Base-by-base conservation (phyloP, 2,888 invertebrate species). In the Liodrosophila aerea region DNA sequence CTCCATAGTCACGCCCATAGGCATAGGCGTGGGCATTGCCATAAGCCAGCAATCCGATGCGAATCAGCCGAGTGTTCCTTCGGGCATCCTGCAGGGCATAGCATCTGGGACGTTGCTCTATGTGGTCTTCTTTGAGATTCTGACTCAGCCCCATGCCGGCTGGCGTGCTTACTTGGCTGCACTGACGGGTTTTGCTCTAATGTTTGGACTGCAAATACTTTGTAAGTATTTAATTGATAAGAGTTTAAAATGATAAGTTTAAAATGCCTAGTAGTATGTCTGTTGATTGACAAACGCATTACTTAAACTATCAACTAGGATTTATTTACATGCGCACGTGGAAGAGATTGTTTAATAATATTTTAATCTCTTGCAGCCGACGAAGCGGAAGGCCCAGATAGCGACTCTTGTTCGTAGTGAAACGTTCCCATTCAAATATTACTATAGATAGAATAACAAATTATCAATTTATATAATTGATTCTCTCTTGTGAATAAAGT, bases 61-160 rank as follows among this genome's bases (percentile, higher is more conserved):
- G 0, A 91, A 92, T 0, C 92, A 93, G 0, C 91, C 92, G 1
- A 93, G 92, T 13, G 91, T 94, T 5, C 91, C 92, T 11, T 93
- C 94, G 0, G 93, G 93, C 36, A 91, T 94, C 27, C 58, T 89
- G 9, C 95, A 98, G 43, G 86, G 86, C 4, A 81, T 86, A 4
- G 98, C 98, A 0, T 94, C 96, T 40, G 98, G 98, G 9, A 98
- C 98, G 0, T 92, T 98, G 37, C 91, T 98, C 2, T 98, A 98
- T 91, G 97, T 98, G 11, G 97, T 98, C n/a, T 98, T 98, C 91
- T 98, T 98, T 89, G 98, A 98, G 91, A 95, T 98, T 51, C 92
- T 98, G 81, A 93, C 93, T 7, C 90, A 90, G 47, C 87, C 86
- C 52, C 87, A 87, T 46, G 83, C 85, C 9, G 95, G 95, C 4